Base-by-base conservation (phyloP, 2,888 invertebrate species). In the Leucophenga montana region DNA sequence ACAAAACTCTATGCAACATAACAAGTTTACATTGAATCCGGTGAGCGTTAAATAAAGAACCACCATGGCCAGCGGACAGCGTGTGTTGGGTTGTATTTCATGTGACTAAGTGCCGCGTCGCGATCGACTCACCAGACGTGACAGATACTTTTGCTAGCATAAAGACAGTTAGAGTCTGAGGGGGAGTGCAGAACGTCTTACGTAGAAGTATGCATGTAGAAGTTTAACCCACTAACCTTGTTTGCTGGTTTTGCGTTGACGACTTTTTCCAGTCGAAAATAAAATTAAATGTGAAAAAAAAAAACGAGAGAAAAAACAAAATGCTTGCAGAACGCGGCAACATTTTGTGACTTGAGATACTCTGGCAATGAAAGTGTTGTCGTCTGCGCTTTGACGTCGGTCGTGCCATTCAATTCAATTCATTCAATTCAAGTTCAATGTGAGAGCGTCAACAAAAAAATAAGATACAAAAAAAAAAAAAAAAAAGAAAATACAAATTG, bases 201-300 rank as follows among this genome's bases (percentile, higher is more conserved):
- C n/a, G n/a, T n/a, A n/a, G n/a, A n/a, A 54, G 14, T 20, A 44
- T 53, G 1, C 65, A 62, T 56, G 18, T 62, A 62, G 68, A 73
- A 71, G 77, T 39, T 76, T 81, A 84, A 81, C 81, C 81, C 81
- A 81, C 81, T 81, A 81, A 81, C 81, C 81, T 84, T 84, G 77
- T 81, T 81, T 77, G 65, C 70, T 69, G 71, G 18, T n/a, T 33
- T 33, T 18, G 44, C 62, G 66, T 27, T 27, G 20, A 56, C 22
- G 33, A 61, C 61, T 39, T 39, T 61, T 33, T 18, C 61, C 61
- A 39, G n/a, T 46, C 46, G 20, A 73, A 74, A 72, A 75, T 71
- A 75, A 80, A 81, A 73, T 76, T 22, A 50, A 53, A 57, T 65
- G 64, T 20, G 33, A 54, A 54, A 53, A 6, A 13, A 13, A 13